Conservation (phyloP, 2,113 vertebrate species). For the Terrapene triunguis region DNA sequence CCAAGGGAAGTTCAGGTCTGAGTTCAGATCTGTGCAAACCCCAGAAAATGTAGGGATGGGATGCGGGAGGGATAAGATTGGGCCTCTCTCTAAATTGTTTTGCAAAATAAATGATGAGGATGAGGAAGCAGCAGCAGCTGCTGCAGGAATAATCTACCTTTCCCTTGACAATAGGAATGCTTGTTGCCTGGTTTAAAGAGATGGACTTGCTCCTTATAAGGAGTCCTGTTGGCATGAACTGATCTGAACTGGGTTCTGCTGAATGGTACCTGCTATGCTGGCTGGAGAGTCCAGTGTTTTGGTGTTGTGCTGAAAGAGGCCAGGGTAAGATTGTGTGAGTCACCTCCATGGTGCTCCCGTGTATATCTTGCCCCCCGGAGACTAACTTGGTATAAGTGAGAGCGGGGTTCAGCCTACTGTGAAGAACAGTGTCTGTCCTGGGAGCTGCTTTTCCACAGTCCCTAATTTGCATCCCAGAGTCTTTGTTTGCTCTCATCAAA, state of each 20-base stretch:
- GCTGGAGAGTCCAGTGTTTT: neutral
- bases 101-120: neutral
- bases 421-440: fast-evolving
- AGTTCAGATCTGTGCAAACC: neutral
- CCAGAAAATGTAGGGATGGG: neutral
- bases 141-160: neutral
- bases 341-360: neutral
- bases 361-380: neutral
- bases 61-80: neutral
- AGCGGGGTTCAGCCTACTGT: neutral
- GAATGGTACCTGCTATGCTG: neutral
- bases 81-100: neutral
- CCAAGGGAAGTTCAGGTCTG: neutral
- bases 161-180: neutral
- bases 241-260: neutral
- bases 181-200: neutral
- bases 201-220: neutral
- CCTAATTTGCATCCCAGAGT: neutral
- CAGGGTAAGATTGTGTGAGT: fast-evolving
- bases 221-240: neutral
- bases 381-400: neutral
- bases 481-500: constrained; percentile 53
- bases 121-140: neutral
- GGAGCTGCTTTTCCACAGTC: neutral
- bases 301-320: neutral